phyloP scores from a whole-genome alignment of 2,888 invertebrate species.

The Meteorus cinctellus region DNA sequence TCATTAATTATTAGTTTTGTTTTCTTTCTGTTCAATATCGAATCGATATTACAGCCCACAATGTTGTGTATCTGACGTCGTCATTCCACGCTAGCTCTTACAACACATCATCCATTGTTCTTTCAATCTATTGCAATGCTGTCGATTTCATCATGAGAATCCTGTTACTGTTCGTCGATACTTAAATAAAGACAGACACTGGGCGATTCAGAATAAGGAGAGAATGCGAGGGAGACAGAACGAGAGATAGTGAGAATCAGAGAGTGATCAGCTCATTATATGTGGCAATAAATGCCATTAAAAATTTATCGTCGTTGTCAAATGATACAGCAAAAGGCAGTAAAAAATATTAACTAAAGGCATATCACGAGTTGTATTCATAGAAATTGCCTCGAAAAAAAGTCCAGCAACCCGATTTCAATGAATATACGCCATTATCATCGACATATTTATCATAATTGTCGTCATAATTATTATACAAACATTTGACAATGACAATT shows the following conservation, averaged over 20 bases:
- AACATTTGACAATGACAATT: conserved; percentile 41
- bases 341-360: conserved; percentile 29
- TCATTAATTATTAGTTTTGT: neutral
- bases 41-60: conserved; percentile 11
- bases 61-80: neutral
- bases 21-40: neutral
- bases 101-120: conserved; percentile 13
- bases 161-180: neutral
- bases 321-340: conserved; percentile 2
- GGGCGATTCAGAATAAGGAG: neutral
- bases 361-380: conserved; percentile 58
- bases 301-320: conserved; percentile 20
- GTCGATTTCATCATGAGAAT: conserved; percentile 16
- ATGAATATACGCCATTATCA: conserved; percentile 49
- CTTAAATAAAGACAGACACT: neutral
- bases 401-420: conserved; percentile 66
- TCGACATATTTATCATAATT: conserved; percentile 37
- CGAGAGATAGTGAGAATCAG: conserved; percentile 11
- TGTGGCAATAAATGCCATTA: conserved; percentile 12
- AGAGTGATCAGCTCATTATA: conserved; percentile 10
- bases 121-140: conserved; percentile 10
- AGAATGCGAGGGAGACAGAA: neutral
- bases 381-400: conserved; percentile 63
- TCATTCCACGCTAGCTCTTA: neutral
- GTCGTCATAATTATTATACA: conserved; percentile 23